Percentiles rank a stretch among this genome's conserved stretches.
Conservation (phyloP, 2,113 vertebrate genomes). For the Diphyllodes magnificus region DNA sequence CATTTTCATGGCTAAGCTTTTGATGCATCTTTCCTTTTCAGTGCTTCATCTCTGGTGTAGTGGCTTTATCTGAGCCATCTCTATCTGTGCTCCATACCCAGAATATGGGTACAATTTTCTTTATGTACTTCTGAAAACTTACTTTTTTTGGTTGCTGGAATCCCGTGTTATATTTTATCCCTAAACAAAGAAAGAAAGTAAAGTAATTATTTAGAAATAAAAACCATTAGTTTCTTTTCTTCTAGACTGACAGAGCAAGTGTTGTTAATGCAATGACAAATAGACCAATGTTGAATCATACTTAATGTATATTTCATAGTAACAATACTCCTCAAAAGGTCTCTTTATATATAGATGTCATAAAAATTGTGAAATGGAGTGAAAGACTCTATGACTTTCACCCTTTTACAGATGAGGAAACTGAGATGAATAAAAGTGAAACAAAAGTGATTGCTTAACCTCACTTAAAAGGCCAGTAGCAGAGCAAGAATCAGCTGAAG, state of each 20-base stretch:
- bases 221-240: background rate
- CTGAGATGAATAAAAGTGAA: background rate
- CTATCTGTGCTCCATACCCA: background rate
- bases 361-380: background rate
- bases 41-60: background rate
- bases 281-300: background rate
- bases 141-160: slow-evolving; percentile 69
- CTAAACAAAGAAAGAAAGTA: slow-evolving; percentile 67
- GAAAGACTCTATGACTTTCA: background rate
- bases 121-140: slow-evolving; percentile 43
- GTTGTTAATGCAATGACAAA: background rate
- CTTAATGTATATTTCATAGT: background rate
- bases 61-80: background rate
- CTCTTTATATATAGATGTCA: background rate
- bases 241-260: background rate
- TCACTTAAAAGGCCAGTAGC: background rate
- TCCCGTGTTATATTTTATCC: slow-evolving; percentile 72
- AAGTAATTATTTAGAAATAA: slow-evolving; percentile 17
- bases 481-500: background rate
- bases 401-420: background rate
- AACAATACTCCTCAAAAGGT: background rate
- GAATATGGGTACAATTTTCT: background rate
- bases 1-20: background rate
- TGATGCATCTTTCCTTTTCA: background rate
- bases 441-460: background rate